phyloP scores from a whole-genome alignment of 2,888 invertebrate species.

The Drosophila formosana region DNA sequence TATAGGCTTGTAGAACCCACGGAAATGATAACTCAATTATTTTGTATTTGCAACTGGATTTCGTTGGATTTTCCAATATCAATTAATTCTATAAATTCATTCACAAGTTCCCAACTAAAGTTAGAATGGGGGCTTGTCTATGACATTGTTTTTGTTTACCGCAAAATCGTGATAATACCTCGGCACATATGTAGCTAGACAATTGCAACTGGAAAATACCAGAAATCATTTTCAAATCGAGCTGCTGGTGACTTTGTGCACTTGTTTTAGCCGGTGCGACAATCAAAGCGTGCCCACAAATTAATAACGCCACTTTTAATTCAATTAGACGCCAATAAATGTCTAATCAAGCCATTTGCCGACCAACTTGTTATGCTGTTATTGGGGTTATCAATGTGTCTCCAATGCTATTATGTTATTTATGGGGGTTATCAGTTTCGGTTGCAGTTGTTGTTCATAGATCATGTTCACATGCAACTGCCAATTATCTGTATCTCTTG shows the following conservation, averaged over 20 bases:
- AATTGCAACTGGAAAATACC: constrained; percentile 75
- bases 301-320: constrained; percentile 68
- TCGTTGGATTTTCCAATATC: background rate
- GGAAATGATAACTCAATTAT: background rate
- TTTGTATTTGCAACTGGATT: background rate
- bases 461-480: constrained; percentile 33
- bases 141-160: constrained; percentile 5
- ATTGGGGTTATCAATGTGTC: constrained; percentile 18
- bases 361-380: constrained; percentile 5
- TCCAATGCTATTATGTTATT: constrained; percentile 6
- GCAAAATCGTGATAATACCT: constrained; percentile 39
- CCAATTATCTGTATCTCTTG: constrained; percentile 50
- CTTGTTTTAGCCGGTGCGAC: constrained; percentile 43
- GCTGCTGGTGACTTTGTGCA: constrained; percentile 32
- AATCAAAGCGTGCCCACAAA: constrained; percentile 66
- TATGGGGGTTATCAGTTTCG: constrained; percentile 7
- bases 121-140: constrained; percentile 23
- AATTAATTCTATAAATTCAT: constrained; percentile 1
- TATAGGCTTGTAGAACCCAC: background rate
- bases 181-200: constrained; percentile 17
- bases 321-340: constrained; percentile 81
- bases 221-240: constrained; percentile 54
- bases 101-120: background rate
- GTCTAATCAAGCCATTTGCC: constrained; percentile 67
- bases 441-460: constrained; percentile 6